These are phyloP conservation scores for Pectinophora gossypiella DNA, from an alignment of 1,140 invertebrate genomes.

Conservation along the genomic window DNA sequence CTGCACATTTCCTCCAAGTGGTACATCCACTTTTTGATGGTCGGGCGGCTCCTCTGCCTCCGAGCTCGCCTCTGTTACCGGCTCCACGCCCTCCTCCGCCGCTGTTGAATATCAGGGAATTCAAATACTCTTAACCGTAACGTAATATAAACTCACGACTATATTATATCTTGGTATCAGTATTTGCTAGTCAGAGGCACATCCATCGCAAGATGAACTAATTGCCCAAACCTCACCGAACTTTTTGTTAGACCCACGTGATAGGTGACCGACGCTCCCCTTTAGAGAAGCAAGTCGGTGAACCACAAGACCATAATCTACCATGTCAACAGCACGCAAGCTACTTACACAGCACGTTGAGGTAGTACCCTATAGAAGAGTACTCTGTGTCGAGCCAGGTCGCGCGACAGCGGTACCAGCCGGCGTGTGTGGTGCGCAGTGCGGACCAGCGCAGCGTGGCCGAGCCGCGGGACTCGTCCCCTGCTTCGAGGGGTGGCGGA, in stretches of 20 bases:
- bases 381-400: conserved; percentile 88
- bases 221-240: too few relatives aligned
- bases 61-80: conserved; percentile 26
- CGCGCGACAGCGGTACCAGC: conserved; percentile 93
- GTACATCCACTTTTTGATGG: conserved; percentile 79
- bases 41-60: conserved; percentile 40
- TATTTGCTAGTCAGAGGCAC: too few relatives aligned
- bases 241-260: too few relatives aligned
- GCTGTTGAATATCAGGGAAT: conserved; percentile 20
- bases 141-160: too few relatives aligned
- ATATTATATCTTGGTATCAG: too few relatives aligned
- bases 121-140: too few relatives aligned
- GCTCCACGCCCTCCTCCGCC: conserved; percentile 39
- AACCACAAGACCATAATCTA: too few relatives aligned
- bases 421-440: conserved; percentile 85
- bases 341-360: conserved; percentile 89
- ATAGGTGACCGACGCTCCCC: too few relatives aligned
- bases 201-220: too few relatives aligned
- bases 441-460: conserved; percentile 86
- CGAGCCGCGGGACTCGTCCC: conserved; percentile 83
- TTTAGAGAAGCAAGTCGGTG: too few relatives aligned
- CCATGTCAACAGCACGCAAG: too few relatives aligned
- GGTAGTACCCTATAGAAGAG: conserved; percentile 91
- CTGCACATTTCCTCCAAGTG: conserved; percentile 88
- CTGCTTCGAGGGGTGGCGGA: conserved; percentile 62